Evolutionary conservation across 2,113 vertebrate species (phyloP).

Genomic region (Clarias gariepinus): DNA sequence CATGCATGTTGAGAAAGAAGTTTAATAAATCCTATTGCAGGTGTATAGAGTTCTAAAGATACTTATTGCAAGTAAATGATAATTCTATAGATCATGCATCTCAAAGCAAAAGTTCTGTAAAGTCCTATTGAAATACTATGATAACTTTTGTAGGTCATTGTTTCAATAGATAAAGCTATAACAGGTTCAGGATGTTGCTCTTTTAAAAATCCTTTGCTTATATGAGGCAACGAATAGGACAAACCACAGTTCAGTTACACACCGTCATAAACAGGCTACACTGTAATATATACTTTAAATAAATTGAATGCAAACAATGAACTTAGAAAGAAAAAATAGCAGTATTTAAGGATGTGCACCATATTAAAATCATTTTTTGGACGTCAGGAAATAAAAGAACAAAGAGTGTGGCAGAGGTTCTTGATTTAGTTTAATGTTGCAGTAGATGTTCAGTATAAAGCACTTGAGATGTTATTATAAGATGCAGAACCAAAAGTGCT

Average conservation of each 20-base stretch:
- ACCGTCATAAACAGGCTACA: background rate
- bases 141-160: background rate
- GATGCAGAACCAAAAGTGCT: background rate
- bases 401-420: background rate
- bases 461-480: background rate
- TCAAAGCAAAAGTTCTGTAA: too few relatives aligned
- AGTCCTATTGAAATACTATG: too few relatives aligned
- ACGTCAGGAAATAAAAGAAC: background rate
- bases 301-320: background rate
- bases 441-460: background rate
- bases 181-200: background rate
- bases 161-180: background rate
- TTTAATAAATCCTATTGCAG: too few relatives aligned
- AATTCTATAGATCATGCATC: too few relatives aligned
- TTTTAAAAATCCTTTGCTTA: background rate
- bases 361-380: background rate
- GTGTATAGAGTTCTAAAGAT: too few relatives aligned
- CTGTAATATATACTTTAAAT: background rate
- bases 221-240: background rate
- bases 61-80: too few relatives aligned
- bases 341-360: background rate
- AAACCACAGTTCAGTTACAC: background rate
- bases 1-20: too few relatives aligned
- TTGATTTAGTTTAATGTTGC: background rate
- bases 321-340: background rate